Base-by-base conservation (phyloP, 2,888 invertebrate genomes). In the Aleiodes leptofemur region DNA sequence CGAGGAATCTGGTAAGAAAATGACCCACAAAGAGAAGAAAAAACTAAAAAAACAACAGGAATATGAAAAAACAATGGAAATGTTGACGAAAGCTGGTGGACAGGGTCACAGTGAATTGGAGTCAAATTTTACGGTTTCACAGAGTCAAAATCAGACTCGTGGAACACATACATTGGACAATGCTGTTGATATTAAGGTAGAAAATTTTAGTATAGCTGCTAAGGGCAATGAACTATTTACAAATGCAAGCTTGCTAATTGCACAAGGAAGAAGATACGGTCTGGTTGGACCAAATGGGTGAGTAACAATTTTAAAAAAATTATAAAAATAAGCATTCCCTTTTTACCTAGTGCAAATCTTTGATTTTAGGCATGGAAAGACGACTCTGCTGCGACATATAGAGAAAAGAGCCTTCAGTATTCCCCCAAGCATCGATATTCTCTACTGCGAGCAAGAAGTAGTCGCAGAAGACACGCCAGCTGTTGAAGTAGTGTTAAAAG, bases 401-500 rank as follows among this genome's bases (percentile, higher is more conserved):
- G 96, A 97, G 0, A 94, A 95, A 73, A 92, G 97, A 81, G 96
- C 96, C 7, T 96, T 99, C 85, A 95, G 95, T 69, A 97, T 99
- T 84, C 99, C 99, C 0, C 96, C 97, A 0, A 97, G 96, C 84
- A 99, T 99, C 82, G 99, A 96, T 88, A 96, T 99, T 75, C 91
- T 99, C 75, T 94, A 98, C 84, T 99, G 99, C 89, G 99, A 99
- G 91, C 99, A 96, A 92, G 99, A 99, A 92, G 98, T 99, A 34
- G 94, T 97, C 0, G 98, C 98, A 5, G 98, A 98, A 86, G 96
- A 97, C 82, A 94, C 95, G 72, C 94, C 96, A 9, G 98, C 99
- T 0, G 97, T 99, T 1, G 95, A 97, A 78, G 96, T 97, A 0
- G 96, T 99, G 11, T 90, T 99, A 7, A 96, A 96, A 79, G 96